phyloP scores from a whole-genome alignment of 2,113 vertebrate genomes.

The Epinephelus fuscoguttatus region DNA sequence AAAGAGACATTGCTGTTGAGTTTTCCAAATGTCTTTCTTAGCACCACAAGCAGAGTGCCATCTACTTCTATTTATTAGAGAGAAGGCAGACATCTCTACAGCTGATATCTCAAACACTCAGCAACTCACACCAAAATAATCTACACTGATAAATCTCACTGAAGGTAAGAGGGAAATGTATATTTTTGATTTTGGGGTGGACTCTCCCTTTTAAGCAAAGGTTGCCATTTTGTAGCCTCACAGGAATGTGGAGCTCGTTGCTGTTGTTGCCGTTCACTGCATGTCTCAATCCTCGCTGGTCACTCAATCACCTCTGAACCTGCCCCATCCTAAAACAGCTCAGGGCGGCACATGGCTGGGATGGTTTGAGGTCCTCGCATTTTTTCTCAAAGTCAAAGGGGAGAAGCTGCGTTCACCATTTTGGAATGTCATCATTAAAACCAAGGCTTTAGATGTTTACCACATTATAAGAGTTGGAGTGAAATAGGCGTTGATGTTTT shows the following conservation, averaged over 20 bases:
- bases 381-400: slow-evolving; percentile 46
- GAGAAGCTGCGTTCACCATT: neutral
- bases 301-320: slow-evolving; percentile 57
- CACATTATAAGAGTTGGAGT: no score
- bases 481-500: neutral
- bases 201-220: neutral
- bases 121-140: no score
- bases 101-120: no score
- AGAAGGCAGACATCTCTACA: no score
- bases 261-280: slow-evolving; percentile 30
- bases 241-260: slow-evolving; percentile 19
- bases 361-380: slow-evolving; percentile 64
- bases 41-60: no score
- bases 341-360: slow-evolving; percentile 43
- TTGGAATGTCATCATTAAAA: slow-evolving; percentile 7
- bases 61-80: no score
- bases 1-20: no score
- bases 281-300: slow-evolving; percentile 30
- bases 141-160: no score
- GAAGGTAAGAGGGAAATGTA: no score
- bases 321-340: slow-evolving; percentile 62
- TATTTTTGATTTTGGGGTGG: no score
- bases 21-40: no score
- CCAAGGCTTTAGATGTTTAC: neutral
- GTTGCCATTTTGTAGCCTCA: slow-evolving; percentile 19